Base-by-base conservation (phyloP, 2,113 vertebrate species). In the Reinhardtius hippoglossoides region DNA sequence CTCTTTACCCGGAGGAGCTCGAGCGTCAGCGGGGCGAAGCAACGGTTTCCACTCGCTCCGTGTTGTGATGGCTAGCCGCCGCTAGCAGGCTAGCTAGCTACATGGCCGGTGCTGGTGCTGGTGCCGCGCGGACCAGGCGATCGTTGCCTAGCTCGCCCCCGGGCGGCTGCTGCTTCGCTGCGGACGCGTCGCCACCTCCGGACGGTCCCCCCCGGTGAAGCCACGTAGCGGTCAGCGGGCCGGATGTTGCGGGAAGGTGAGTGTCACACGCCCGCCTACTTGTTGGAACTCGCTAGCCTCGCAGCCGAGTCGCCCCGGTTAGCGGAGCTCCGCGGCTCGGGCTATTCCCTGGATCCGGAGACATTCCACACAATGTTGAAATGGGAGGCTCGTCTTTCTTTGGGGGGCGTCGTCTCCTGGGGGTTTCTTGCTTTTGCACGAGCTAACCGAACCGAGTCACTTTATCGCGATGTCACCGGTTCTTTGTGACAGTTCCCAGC, bases 271-370 rank as follows among this genome's bases (percentile, higher is more conserved):
- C 46, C 70, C 18, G 77, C 55, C 78, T 18, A 78, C 66, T 89
- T 88, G 89, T 66, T 58, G 74, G 67, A 76, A 67, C 40, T 61
- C 63, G 59, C 58, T 85, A 83, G 89, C 86, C 4, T 78, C 54
- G 82, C 26, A 71, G 80, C 83, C 40, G 68, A 74, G 71, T 86
- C 78, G 65, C 52, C 16, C 61, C 55, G 72, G 84, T 80, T 84
- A 82, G 81, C 88, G 80, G 80, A 74, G 61, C 60, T 46, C 62
- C 27, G 3, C 71, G 89, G 88, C 70, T 81, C 67, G 0, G 88
- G 20, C 88, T 91, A 89, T 66, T 83, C 67, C 76, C 81, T 82
- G 91, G 89, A 85, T 86, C 57, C 61, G 60, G 18, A 80, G 12
- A 37, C 81, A 79, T 83, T 82, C 56, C 67, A 57, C 16, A 27